phyloP scores from a whole-genome alignment of 1,140 invertebrate species.

The Zelostemma sp. region DNA sequence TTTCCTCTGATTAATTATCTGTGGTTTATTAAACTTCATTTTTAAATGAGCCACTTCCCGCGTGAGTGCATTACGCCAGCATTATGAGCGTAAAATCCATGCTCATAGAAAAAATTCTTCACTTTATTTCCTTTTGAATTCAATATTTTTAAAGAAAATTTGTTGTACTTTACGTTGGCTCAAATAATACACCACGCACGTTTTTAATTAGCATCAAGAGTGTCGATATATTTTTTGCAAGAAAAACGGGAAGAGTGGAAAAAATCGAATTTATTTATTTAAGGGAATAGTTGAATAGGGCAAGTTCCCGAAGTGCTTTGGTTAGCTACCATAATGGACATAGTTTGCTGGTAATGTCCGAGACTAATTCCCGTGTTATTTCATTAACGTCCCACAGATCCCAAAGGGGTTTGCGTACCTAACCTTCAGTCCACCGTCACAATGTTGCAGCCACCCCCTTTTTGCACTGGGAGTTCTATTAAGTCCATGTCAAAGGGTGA shows the following conservation, averaged over 20 bases:
- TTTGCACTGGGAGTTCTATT: slow-evolving; percentile 53
- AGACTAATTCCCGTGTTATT: slow-evolving; percentile 72
- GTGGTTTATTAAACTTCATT: neutral
- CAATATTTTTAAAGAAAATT: too few relatives aligned
- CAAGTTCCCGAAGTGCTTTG: slow-evolving; percentile 33
- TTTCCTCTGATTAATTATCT: neutral
- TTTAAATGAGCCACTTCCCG: neutral
- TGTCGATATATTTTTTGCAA: too few relatives aligned
- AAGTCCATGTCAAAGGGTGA: slow-evolving; percentile 67
- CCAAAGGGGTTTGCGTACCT: slow-evolving; percentile 53
- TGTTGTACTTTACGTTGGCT: too few relatives aligned
- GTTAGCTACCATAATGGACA: slow-evolving; percentile 67
- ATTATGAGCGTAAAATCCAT: too few relatives aligned
- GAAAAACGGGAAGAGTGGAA: too few relatives aligned
- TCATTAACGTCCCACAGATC: slow-evolving; percentile 69
- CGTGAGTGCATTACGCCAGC: too few relatives aligned
- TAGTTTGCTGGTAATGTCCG: slow-evolving; percentile 71
- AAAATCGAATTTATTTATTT: neutral
- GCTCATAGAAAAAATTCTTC: too few relatives aligned
- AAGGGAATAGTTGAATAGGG: slow-evolving; percentile 2
- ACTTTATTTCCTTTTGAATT: too few relatives aligned
- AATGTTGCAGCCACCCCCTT: slow-evolving; percentile 33
- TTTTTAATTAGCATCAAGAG: too few relatives aligned
- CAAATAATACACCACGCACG: too few relatives aligned
- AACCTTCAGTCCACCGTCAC: slow-evolving; percentile 43